These are phyloP conservation scores for Lepus timidus DNA, from an alignment of 2,113 vertebrate species.

Conservation along the genomic window DNA sequence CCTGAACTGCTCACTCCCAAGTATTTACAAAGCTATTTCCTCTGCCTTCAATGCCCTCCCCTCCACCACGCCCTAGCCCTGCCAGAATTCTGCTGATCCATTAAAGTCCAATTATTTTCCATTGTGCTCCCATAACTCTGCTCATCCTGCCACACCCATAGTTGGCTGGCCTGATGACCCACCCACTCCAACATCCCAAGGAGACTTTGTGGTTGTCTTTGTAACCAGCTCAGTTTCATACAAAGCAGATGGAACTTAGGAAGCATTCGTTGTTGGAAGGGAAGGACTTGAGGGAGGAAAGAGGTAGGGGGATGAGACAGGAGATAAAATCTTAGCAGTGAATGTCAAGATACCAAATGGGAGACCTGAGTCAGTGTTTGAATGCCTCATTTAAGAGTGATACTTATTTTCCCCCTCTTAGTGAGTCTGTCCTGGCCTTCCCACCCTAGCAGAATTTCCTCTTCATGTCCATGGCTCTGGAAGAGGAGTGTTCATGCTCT, in stretches of 20 bases:
- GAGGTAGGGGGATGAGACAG: fast-evolving
- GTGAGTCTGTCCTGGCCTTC: background rate
- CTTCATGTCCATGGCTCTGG: background rate
- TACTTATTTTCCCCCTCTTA: background rate
- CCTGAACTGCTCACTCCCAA: background rate
- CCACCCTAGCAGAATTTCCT: background rate
- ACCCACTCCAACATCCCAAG: fast-evolving
- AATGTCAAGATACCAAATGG: background rate
- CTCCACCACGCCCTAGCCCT: background rate
- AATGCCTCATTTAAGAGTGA: fast-evolving
- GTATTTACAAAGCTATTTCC: background rate
- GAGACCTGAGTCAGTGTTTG: background rate
- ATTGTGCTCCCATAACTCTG: too few species aligned
- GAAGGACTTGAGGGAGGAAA: background rate
- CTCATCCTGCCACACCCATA: background rate
- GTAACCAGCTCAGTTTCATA: background rate
- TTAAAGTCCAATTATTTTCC: background rate
- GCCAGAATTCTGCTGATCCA: background rate
- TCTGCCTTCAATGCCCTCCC: background rate
- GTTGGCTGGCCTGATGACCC: fast-evolving
- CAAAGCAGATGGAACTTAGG: background rate
- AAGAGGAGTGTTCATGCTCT: background rate
- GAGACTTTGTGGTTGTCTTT: background rate
- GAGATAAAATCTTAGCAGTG: background rate
- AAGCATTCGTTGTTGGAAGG: background rate